phyloP scores from a whole-genome alignment of 1,140 invertebrate genomes.

The Apis florea region DNA sequence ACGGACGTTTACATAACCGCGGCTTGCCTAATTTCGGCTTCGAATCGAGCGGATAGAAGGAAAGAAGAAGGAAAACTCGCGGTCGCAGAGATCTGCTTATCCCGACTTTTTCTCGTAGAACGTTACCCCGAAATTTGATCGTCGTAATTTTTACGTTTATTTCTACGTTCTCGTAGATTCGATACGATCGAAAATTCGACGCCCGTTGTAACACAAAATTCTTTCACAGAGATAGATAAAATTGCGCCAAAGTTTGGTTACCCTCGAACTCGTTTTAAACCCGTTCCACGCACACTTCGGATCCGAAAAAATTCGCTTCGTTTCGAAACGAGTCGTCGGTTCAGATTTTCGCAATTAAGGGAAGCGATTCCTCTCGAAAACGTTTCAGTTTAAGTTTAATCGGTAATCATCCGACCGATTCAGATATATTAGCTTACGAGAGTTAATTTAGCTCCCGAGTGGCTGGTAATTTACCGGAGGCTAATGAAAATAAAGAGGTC shows the following conservation, averaged over 20 bases:
- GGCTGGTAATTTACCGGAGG: slow-evolving; percentile 26
- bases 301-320: no score
- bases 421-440: slow-evolving; percentile 40
- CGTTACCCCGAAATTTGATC: no score
- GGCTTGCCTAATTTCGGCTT: slow-evolving; percentile 5
- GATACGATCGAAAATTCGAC: no score
- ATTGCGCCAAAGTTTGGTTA: no score
- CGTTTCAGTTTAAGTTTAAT: background rate
- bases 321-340: no score
- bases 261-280: background rate
- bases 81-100: background rate
- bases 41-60: background rate
- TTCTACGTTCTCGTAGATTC: no score
- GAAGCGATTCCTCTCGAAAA: slow-evolving; percentile 7
- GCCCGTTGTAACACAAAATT: no score
- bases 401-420: slow-evolving; percentile 35
- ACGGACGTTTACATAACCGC: slow-evolving; percentile 13
- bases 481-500: slow-evolving; percentile 49
- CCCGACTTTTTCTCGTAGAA: background rate
- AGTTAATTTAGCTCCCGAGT: slow-evolving; percentile 38
- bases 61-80: background rate
- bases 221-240: no score
- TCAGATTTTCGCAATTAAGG: no score
- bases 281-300: background rate
- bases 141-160: no score